These are phyloP conservation scores for Aptenodytes patagonicus DNA, from an alignment of 2,113 vertebrate species.

Conservation along the genomic window DNA sequence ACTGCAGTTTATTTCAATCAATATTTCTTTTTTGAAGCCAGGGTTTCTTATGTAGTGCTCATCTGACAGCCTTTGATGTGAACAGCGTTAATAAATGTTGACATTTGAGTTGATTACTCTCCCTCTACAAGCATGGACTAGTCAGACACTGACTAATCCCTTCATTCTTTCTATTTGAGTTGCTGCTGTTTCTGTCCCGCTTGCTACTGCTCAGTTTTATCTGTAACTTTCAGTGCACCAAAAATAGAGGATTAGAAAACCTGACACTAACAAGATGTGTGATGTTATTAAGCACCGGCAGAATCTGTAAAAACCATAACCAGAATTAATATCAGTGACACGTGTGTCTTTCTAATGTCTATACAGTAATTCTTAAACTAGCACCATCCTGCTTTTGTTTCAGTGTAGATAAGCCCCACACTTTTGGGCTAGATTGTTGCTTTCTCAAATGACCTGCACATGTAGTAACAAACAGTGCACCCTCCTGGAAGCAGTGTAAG, in stretches of 20 bases:
- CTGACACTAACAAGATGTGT: background rate
- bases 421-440: background rate
- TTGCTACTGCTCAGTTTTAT: conserved; percentile 5
- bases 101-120: conserved; percentile 53
- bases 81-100: conserved; percentile 48
- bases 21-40: conserved; percentile 36
- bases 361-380: background rate
- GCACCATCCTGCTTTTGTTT: background rate
- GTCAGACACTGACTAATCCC: conserved; percentile 6
- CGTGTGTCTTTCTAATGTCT: rapidly evolving
- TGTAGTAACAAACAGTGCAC: rapidly evolving
- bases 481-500: background rate
- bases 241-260: background rate
- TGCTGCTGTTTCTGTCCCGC: background rate
- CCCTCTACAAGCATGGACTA: background rate
- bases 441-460: background rate
- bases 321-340: background rate
- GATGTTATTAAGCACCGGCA: background rate
- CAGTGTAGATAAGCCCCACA: background rate
- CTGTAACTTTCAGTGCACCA: background rate
- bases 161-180: background rate
- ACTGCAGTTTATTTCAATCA: conserved; percentile 58
- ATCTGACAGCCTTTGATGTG: conserved; percentile 33
- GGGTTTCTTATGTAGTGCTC: background rate
- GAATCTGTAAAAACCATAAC: background rate